Percentiles rank a stretch among this genome's conserved stretches.
phyloP scores from a whole-genome alignment of 2,888 invertebrate genomes.

The Cosmopolites sordidus region DNA sequence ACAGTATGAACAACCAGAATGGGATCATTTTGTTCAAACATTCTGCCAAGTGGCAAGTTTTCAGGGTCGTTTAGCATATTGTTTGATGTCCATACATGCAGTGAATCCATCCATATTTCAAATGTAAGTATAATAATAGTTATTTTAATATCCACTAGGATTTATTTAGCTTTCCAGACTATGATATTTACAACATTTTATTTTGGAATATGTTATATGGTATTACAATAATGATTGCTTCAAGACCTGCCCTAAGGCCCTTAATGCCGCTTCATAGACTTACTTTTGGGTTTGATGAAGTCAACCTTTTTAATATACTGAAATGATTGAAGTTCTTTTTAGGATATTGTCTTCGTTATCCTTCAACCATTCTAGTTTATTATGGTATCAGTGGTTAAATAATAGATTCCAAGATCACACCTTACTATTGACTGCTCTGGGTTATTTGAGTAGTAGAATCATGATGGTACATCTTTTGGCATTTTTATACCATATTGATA shows the following conservation, averaged over 20 bases:
- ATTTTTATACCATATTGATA: conserved; percentile 44
- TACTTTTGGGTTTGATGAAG: conserved; percentile 29
- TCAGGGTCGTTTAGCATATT: conserved; percentile 43
- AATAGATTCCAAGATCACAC: conserved; percentile 30
- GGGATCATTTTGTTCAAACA: conserved; percentile 19
- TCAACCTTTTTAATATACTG: too few relatives aligned
- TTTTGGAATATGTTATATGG: conserved; percentile 37
- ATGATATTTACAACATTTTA: conserved; percentile 28
- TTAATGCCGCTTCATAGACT: conserved; percentile 30
- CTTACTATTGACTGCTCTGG: conserved; percentile 34
- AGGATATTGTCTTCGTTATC: conserved; percentile 42
- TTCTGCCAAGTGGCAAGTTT: conserved; percentile 36
- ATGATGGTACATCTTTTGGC: conserved; percentile 42
- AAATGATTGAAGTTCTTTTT: conserved; percentile 14
- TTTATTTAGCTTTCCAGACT: conserved; percentile 14
- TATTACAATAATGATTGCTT: conserved; percentile 31
- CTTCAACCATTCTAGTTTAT: conserved; percentile 42
- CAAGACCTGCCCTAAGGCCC: conserved; percentile 31
- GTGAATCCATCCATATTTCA: conserved; percentile 38
- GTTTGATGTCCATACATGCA: conserved; percentile 44
- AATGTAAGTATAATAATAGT: conserved; percentile 30
- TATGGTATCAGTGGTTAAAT: conserved; percentile 38
- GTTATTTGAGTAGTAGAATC: conserved; percentile 40
- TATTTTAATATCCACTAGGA: background rate
- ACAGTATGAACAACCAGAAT: conserved; percentile 7